These are phyloP conservation scores for Mizuhopecten yessoensis DNA, from an alignment of 1,140 invertebrate species.

Conservation along the genomic window DNA sequence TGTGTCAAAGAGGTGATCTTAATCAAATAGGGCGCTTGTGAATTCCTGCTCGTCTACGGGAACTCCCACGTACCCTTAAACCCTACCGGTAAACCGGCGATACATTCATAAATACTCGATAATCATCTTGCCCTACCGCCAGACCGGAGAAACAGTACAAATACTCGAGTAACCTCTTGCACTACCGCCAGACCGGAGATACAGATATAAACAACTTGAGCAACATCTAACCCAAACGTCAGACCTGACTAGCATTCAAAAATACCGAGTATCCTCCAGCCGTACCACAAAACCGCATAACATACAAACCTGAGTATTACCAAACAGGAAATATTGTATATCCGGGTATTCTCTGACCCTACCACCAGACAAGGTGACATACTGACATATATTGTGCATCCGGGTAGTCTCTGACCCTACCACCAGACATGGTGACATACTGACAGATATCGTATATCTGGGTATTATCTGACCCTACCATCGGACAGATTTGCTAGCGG, in stretches of 20 bases:
- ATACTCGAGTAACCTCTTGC: neutral
- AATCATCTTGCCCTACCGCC: neutral
- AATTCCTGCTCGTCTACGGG: conserved; percentile 20
- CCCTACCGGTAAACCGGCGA: neutral
- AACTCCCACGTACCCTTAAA: neutral
- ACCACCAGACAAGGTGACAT: neutral
- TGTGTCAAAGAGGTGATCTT: neutral
- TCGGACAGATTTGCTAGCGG: no score
- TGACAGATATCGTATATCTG: neutral
- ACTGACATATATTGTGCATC: neutral
- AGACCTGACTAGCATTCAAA: no score
- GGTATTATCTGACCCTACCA: no score
- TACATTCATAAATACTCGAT: neutral
- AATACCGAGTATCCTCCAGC: no score
- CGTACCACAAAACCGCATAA: no score
- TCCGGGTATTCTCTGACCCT: neutral
- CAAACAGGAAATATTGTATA: no score
- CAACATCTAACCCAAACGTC: no score
- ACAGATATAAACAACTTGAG: neutral
- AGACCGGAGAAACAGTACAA: neutral
- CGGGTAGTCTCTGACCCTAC: neutral
- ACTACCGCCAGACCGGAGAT: neutral
- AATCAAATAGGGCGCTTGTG: neutral
- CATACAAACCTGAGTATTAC: no score
- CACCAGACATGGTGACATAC: neutral